Conservation (phyloP, 2,888 invertebrate genomes). For the Hecatera dysodea region DNA sequence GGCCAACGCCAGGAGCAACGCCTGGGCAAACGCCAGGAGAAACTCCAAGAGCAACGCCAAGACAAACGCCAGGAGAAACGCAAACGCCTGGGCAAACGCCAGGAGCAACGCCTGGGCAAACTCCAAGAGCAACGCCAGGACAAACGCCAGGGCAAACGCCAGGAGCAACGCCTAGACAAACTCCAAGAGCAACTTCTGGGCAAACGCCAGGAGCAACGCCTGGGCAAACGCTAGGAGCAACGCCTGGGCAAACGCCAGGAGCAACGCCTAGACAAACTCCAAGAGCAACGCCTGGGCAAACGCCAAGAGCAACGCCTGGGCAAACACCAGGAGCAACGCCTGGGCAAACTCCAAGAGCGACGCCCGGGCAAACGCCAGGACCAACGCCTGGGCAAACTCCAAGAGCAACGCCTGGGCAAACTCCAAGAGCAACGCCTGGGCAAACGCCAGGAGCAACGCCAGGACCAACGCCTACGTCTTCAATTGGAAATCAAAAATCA, state of each 20-base stretch:
- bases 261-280: too few species aligned
- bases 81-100: neutral
- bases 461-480: neutral
- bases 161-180: too few species aligned
- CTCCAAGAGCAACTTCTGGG: too few species aligned
- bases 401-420: neutral
- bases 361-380: neutral
- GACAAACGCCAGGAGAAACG: too few species aligned
- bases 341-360: neutral
- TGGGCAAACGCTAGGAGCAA: too few species aligned
- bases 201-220: too few species aligned
- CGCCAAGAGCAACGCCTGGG: neutral
- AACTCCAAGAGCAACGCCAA: neutral
- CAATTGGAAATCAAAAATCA: neutral
- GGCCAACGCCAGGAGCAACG: neutral
- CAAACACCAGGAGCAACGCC: neutral
- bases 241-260: too few species aligned
- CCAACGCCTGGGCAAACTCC: neutral
- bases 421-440: neutral
- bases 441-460: neutral
- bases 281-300: neutral
- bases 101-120: too few species aligned
- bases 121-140: too few species aligned
- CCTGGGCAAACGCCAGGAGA: neutral
- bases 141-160: too few species aligned